Base-by-base conservation (phyloP, 2,888 invertebrate species). In the Idaea straminata region DNA sequence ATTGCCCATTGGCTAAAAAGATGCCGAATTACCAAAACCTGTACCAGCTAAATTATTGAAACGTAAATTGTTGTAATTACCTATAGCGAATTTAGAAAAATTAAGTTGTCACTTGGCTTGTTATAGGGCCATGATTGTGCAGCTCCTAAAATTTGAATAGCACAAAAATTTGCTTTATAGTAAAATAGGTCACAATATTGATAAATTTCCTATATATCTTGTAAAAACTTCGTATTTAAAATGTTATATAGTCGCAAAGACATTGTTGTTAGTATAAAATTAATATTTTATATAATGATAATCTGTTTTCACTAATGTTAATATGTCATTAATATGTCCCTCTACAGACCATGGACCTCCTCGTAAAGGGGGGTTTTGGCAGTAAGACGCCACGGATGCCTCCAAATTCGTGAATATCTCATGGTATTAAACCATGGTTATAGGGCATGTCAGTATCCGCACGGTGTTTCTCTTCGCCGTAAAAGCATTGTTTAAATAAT, bases 401-500 rank as follows among this genome's bases (percentile, higher is more conserved):
- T 25, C 25, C 25, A 25, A 3, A 25, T 25, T 25, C 25, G 25
- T 25, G 25, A 25, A 25, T 25, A 3, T 25, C 25, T 25, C 25
- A 25, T 25, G 25, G 25, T 25, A 25, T 25, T 25, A 25, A 25
- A 25, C 25, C 25, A 25, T 25, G 25, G 25, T 25, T 1, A 25
- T 25, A 25, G 25, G 25, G 25, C 25, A 25, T 25, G 25, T 25
- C 25, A 25, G 25, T 25, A 25, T 25, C 25, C 1, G 3, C 25
- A 25, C 25, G 25, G 25, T 25, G 25, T 25, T 25, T 3, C 25
- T 25, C 47, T 47, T 13, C 4, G 10, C 47, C 13, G 6, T 36
- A 36, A 36, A 59, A 59, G 34, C 38, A 64, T 62, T 63, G 66
- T 66, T 69, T 64, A 64, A 69, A 66, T 64, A 61, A 62, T 38